Conservation (phyloP, 2,797 vertebrate genomes). For the Rhinichthys osculus region DNA sequence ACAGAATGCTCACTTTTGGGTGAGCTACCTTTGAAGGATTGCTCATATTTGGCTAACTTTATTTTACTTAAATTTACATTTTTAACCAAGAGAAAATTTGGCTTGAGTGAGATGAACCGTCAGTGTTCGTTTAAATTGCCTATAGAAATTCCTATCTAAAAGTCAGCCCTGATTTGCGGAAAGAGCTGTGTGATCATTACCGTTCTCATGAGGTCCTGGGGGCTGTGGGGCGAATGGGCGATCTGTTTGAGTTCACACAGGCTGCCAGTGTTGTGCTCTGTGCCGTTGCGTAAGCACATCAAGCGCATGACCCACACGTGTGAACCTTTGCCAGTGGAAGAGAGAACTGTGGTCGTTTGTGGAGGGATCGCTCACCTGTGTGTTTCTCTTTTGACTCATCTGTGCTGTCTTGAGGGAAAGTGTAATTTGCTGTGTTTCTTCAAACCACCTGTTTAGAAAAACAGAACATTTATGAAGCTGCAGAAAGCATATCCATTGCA, state of each 20-base stretch:
- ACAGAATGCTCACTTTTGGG: background rate
- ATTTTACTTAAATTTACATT: background rate
- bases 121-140: background rate
- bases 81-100: background rate
- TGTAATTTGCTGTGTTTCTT: constrained; percentile 5
- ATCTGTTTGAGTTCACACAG: constrained; percentile 53
- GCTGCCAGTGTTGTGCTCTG: background rate
- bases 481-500: background rate
- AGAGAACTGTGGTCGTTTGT: background rate
- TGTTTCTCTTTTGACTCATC: background rate
- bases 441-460: constrained; percentile 3
- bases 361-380: background rate
- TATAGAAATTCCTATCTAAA: background rate
- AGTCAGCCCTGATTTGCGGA: background rate
- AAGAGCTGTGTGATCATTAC: constrained; percentile 21
- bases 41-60: background rate
- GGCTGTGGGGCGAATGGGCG: constrained; percentile 58
- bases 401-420: background rate
- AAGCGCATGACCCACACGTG: constrained; percentile 1
- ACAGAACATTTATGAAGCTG: constrained; percentile 16
- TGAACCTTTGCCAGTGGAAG: background rate
- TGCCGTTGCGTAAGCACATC: constrained; percentile 52
- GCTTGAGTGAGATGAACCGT: background rate
- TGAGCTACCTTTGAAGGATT: background rate
- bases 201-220: constrained; percentile 48